Evolutionary conservation across 2,888 invertebrate species (phyloP), one percentile per base, ranked within the genome.

Genomic region (Elaeidobius kamerunicus): DNA sequence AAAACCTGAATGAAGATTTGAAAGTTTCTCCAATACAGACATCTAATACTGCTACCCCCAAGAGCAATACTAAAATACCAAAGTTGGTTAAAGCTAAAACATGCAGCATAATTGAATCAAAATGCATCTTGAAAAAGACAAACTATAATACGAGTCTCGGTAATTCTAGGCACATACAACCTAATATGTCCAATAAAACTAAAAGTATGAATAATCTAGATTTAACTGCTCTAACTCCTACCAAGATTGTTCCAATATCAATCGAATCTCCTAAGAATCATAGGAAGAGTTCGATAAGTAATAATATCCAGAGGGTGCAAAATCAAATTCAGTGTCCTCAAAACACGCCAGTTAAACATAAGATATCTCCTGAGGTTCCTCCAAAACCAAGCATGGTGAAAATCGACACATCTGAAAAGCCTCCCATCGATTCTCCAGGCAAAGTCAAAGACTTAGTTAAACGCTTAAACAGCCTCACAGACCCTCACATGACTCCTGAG

Each of bases 81-180:
- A 81, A 80, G 69, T 69, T 85, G 60, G 79, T 83, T 63, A 85
- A 85, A 68, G 82, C 85, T 1, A 83, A 84, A 67, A 85, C 85
- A 60, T 84, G 84, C 68, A 82, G 82, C 65, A 83, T 83, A 53
- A 84, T 84, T 46, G 84, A 83, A 69, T 83, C 84, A 1, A 78
- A 82, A 55, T 85, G 84, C 67, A 81, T 84, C 60, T 69, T 83
- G 43, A 82, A 84, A 66, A 82, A 82, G 67, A 72, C 76, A 7
- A 74, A 75, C 62, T 79, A 79, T 2, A 75, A 76, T 62, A 73
- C 77, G 1, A 69, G 69, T 60, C 69, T 54, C 1, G 40, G 28
- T 6, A 14, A 32, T 12, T 7, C 15, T 18, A 7, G 15, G 18
- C 11, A n/a, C 1, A 14, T 16, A 15, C 28, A 30, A 14, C 34